Conservation (phyloP, 2,797 vertebrate genomes). For the Pteronotus mesoamericanus region DNA sequence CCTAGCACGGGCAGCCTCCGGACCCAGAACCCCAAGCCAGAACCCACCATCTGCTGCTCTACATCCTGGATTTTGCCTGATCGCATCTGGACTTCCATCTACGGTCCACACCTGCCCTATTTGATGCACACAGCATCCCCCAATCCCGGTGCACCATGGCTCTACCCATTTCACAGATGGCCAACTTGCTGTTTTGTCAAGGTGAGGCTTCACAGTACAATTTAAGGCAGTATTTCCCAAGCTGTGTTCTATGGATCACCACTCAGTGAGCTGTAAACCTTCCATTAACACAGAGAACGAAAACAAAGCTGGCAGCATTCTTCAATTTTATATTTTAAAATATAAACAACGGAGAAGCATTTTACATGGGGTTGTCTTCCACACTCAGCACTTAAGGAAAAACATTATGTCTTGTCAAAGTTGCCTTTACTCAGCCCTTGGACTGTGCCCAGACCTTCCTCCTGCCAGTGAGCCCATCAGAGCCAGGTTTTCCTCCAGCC, state of each 20-base stretch:
- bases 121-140: not conserved
- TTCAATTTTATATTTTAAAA: constrained; percentile 14
- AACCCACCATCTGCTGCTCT: not conserved
- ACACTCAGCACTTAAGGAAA: not conserved
- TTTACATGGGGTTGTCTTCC: not conserved
- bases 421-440: not conserved
- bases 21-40: not conserved
- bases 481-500: not conserved
- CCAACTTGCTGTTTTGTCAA: not conserved
- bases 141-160: no score
- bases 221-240: not conserved
- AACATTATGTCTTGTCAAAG: not conserved
- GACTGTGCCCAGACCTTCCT: not conserved
- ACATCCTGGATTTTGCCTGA: not conserved
- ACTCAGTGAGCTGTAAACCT: not conserved
- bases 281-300: not conserved
- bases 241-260: not conserved
- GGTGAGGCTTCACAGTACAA: not conserved
- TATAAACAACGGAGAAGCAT: not conserved
- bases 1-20: not conserved
- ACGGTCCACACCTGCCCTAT: not conserved
- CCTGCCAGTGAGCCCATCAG: not conserved
- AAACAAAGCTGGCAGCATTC: not conserved
- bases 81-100: not conserved
- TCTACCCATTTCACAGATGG: not conserved